Evolutionary conservation across 2,797 vertebrate species (phyloP).

Genomic region (Atherinosoma microstoma): DNA sequence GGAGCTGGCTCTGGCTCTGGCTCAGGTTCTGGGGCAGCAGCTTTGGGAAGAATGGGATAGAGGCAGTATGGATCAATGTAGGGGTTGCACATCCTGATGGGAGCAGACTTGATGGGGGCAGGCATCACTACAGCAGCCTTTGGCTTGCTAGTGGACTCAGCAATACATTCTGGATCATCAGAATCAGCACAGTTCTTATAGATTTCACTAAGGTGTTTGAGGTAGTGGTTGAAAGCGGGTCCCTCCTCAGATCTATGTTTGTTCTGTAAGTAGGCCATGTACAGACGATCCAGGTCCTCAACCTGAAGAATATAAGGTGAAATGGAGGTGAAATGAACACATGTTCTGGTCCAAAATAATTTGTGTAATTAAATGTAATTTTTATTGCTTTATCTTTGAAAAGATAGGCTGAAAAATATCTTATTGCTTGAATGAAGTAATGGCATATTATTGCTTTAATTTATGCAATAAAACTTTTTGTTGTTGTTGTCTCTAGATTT

Average conservation of each 20-base stretch:
- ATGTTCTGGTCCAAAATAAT: neutral
- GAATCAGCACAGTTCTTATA: conserved; percentile 84
- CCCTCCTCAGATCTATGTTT: conserved; percentile 82
- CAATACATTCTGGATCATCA: conserved; percentile 85
- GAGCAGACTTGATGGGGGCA: conserved; percentile 69
- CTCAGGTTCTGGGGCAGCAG: conserved; percentile 38
- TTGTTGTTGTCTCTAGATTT: no score
- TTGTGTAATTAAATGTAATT: neutral
- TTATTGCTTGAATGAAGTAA: conserved; percentile 27
- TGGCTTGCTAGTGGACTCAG: conserved; percentile 84
- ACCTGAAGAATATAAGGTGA: conserved; percentile 61
- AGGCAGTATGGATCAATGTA: conserved; percentile 84
- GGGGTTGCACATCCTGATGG: conserved; percentile 81
- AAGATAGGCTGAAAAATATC: neutral
- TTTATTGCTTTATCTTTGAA: conserved; percentile 5
- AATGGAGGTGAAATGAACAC: neutral
- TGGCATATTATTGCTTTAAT: conserved; percentile 33
- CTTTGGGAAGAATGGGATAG: conserved; percentile 60
- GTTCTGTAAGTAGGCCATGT: conserved; percentile 83
- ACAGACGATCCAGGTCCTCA: conserved; percentile 84
- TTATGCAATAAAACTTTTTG: neutral
- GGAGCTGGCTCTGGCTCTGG: conserved; percentile 58
- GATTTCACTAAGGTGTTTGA: conserved; percentile 83
- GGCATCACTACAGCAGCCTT: conserved; percentile 82
- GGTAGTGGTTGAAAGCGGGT: conserved; percentile 81